Base-by-base conservation (phyloP, 2,888 invertebrate genomes). In the Eupeodes luniger region DNA sequence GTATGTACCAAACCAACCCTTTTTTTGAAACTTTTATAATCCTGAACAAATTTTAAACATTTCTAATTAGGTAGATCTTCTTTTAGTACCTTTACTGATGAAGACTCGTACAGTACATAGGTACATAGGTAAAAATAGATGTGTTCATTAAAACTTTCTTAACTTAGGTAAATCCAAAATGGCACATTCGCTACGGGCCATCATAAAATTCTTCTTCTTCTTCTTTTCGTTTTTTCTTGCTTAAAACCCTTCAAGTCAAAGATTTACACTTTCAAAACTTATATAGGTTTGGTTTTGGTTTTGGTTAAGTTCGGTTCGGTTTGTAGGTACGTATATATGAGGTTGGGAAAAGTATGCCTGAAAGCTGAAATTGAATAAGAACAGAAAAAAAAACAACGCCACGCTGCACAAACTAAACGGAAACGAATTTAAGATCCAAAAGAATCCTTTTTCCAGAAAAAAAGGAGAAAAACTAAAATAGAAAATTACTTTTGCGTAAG, bases 41-140 rank as follows among this genome's bases (percentile, higher is more conserved):
- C 72, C 72, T 49, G 47, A 85, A 81, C 77, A 82, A 72, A 82
- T 85, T 85, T 81, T 62, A 78, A 85, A 78, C 82, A 85, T 85
- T 82, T 75, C 85, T 85, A 85, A 85, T 85, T 85, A 85, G 72
- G 49, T 64, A 27, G 5, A 7, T 36, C 11, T 10, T 5, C 1
- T 27, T 27, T 27, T 27, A 27, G 27, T 27, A 27, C 27, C 27
- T 27, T 27, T 27, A 27, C 27, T 27, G 27, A 27, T 27, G 27
- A 27, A 27, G 27, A 27, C 27, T 27, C 27, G 27, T 27, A 27
- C 27, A 27, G 27, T 27, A 27, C 27, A 27, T 40, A 62, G 12
- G 27, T 27, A 27, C 27, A 27, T 40, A 62, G 12, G 5, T 6
- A 16, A 14, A 1, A 12, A 44, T 12, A 64, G 44, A 47, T 64